phyloP scores from a whole-genome alignment of 2,797 vertebrate species.

The Anguilla pacifica region DNA sequence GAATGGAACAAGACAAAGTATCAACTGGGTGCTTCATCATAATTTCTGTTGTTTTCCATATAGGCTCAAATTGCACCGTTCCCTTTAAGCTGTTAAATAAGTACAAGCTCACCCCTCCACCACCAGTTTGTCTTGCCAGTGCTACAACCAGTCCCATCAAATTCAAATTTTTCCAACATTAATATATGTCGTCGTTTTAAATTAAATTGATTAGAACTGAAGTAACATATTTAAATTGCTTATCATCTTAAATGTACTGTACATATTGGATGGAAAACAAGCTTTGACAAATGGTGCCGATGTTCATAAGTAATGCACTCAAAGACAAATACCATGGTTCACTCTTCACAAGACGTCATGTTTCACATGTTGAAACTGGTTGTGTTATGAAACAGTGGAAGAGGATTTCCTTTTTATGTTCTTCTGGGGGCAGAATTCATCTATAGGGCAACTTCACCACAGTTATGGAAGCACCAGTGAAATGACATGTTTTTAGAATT shows the following conservation, averaged over 20 bases:
- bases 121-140: background rate
- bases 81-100: background rate
- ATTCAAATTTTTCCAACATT: background rate
- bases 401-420: constrained; percentile 8
- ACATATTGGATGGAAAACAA: background rate
- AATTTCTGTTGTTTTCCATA: background rate
- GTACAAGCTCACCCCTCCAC: background rate
- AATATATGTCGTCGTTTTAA: background rate
- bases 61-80: background rate
- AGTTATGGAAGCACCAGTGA: background rate
- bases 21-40: background rate
- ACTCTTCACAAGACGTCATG: background rate
- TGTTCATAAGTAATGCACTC: background rate
- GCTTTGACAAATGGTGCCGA: background rate
- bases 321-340: background rate
- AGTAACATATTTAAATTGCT: background rate
- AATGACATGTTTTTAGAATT: background rate
- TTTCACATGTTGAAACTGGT: background rate
- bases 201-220: background rate
- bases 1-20: background rate
- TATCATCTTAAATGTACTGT: background rate
- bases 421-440: background rate
- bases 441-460: background rate
- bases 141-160: background rate
- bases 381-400: background rate